Base-by-base conservation (phyloP, 1,140 invertebrate genomes). In the Cydia pomonella region DNA sequence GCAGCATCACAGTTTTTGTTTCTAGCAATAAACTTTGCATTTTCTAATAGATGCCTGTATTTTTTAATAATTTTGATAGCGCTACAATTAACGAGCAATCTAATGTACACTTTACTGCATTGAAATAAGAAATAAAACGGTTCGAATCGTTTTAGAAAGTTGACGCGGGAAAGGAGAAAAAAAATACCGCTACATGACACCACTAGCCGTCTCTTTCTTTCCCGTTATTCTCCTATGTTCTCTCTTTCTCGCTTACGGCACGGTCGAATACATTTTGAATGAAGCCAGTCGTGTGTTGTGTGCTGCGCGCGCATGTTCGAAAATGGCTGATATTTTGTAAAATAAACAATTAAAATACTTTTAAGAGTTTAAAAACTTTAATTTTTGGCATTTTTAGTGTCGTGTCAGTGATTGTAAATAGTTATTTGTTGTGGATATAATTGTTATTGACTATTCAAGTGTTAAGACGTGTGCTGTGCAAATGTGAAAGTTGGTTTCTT, bases 131-230 rank as follows among this genome's bases (percentile, higher is more conserved):
- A 62, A 59, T 75, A 82, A 78, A 72, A 75, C 78, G 77, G 77
- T 77, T 84, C 75, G 76, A 79, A 78, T 80, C 82, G 80, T 87
- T 90, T 92, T 92, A 92, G 89, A 92, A 92, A 92, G 90, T 92
- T 89, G 86, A 87, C 79, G 84, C 86, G 84, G 83, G 87, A 91
- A 91, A 91, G 89, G 87, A 87, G 87, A 91, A 92, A 92, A 90
- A 91, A 92, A 85, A 84, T 92, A 89, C 90, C 90, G 89, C 90
- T 92, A 91, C 86, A 87, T 82, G 84, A 86, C 86, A 87, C 82
- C 82, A 80, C 84, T 88, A 86, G 71, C 80, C 72, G 62, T 90
- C 86, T 81, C 85, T 71, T 53, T 90, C 81, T 82, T 47, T 80
- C 77, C 62, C 38, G 27, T 9, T 2, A 27, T 59, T 77, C 69